A percentile compares a stretch with the other conserved stretches of the same genome.
phyloP scores from a whole-genome alignment of 2,888 invertebrate species.

The Monochamus alternatus region DNA sequence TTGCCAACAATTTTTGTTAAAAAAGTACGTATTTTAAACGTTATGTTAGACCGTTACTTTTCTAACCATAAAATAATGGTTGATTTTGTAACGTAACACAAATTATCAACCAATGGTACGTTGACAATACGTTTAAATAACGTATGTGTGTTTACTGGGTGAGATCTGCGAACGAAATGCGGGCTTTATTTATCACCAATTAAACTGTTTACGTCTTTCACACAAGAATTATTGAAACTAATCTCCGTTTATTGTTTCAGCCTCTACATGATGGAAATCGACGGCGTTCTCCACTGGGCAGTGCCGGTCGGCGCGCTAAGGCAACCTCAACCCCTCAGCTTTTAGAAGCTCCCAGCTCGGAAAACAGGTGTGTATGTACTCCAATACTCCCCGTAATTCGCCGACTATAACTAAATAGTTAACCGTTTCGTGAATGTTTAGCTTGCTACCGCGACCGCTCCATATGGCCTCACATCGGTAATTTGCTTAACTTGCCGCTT shows the following conservation, averaged over 20 bases:
- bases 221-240: not conserved
- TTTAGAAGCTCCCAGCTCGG: conserved; percentile 63
- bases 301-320: conserved; percentile 59
- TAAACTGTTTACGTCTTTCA: no score
- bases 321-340: conserved; percentile 69
- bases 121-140: no score
- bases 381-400: conserved; percentile 1
- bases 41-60: no score
- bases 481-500: conserved; percentile 19
- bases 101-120: no score
- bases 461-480: conserved; percentile 4
- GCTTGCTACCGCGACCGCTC: conserved; percentile 11
- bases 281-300: conserved; percentile 65
- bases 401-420: conserved; percentile 3
- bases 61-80: no score
- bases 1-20: no score
- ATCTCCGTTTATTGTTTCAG: conserved; percentile 55
- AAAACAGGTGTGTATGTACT: conserved; percentile 58
- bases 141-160: no score
- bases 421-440: conserved; percentile 27
- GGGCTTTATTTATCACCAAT: no score
- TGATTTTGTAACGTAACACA: no score
- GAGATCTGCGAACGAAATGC: no score
- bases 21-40: no score
- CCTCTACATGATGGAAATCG: conserved; percentile 67